These are phyloP conservation scores for Catostomus latipinnis DNA, from an alignment of 2,797 vertebrate genomes.

Conservation along the genomic window DNA sequence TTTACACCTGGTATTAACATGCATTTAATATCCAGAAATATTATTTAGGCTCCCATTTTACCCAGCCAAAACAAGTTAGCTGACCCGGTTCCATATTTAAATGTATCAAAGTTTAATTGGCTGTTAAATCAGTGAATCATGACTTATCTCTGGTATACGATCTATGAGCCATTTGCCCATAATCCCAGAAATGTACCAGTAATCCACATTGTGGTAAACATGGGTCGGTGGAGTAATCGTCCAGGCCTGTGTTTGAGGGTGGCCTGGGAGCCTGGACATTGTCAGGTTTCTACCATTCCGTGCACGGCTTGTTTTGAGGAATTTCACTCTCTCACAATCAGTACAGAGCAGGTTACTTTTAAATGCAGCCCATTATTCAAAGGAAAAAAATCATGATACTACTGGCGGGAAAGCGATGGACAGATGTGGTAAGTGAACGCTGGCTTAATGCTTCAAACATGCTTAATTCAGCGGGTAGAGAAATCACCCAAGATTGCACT, in stretches of 20 bases:
- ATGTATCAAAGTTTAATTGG: conserved; percentile 46
- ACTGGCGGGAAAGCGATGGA: conserved; percentile 5
- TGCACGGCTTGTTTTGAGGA: conserved; percentile 29
- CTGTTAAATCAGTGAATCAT: conserved; percentile 36
- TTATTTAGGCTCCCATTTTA: conserved; percentile 20
- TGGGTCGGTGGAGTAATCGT: conserved; percentile 31
- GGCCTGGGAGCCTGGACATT: conserved; percentile 50
- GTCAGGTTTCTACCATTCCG: conserved; percentile 38
- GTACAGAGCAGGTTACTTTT: conserved; percentile 27
- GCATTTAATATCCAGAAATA: too few relatives aligned
- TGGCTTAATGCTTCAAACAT: conserved; percentile 49
- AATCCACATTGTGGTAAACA: conserved; percentile 48
- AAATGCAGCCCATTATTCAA: conserved; percentile 54
- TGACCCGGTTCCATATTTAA: conserved; percentile 8
- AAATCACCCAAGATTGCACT: conserved; percentile 40
- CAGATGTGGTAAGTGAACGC: conserved; percentile 15
- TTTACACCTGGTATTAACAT: too few relatives aligned
- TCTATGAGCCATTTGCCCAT: conserved; percentile 22
- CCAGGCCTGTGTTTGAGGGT: conserved; percentile 40
- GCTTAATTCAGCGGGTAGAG: conserved; percentile 39
- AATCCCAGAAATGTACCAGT: conserved; percentile 47
- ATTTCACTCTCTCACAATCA: conserved; percentile 29
- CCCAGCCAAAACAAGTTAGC: conserved; percentile 13
- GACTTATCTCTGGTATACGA: conserved; percentile 33
- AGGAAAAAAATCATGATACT: conserved; percentile 23